Conservation (phyloP, 2,797 vertebrate species). For the Limnodromus scolopaceus region DNA sequence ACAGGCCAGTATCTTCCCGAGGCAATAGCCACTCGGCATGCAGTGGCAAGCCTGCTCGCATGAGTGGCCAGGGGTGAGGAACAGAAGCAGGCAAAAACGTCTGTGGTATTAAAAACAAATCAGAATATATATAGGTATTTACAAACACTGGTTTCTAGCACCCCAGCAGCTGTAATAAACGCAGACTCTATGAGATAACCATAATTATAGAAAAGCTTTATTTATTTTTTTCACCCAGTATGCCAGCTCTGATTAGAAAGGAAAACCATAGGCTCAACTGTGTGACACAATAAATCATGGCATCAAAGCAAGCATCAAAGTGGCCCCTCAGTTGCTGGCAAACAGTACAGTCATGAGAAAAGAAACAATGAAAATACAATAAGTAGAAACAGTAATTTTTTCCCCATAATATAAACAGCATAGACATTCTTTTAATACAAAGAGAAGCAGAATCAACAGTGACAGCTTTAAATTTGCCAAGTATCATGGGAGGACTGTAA, state of each 20-base stretch:
- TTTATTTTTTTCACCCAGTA: conserved; percentile 41
- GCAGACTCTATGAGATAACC: conserved; percentile 39
- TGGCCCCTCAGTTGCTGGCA: conserved; percentile 8
- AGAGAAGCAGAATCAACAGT: conserved; percentile 61
- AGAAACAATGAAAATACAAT: conserved; percentile 61
- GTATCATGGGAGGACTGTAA: conserved; percentile 63
- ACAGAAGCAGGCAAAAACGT: neutral
- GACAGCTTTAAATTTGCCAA: conserved; percentile 72
- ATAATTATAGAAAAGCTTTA: conserved; percentile 63
- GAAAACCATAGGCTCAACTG: conserved; percentile 34
- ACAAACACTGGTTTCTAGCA: conserved; percentile 2
- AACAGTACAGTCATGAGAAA: conserved; percentile 35
- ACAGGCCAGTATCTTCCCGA: neutral
- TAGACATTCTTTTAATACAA: conserved; percentile 67
- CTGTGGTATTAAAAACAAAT: conserved; percentile 23
- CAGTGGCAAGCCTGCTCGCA: neutral
- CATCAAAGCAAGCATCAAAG: conserved; percentile 62
- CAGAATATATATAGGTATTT: conserved; percentile 28
- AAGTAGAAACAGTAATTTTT: conserved; percentile 45
- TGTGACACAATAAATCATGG: conserved; percentile 30
- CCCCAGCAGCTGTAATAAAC: conserved; percentile 38
- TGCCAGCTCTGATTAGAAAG: conserved; percentile 53
- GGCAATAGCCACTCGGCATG: neutral
- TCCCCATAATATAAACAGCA: conserved; percentile 60
- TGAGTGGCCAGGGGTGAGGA: neutral